phyloP scores from a whole-genome alignment of 2,888 invertebrate species.

The Idaea dimidiata region DNA sequence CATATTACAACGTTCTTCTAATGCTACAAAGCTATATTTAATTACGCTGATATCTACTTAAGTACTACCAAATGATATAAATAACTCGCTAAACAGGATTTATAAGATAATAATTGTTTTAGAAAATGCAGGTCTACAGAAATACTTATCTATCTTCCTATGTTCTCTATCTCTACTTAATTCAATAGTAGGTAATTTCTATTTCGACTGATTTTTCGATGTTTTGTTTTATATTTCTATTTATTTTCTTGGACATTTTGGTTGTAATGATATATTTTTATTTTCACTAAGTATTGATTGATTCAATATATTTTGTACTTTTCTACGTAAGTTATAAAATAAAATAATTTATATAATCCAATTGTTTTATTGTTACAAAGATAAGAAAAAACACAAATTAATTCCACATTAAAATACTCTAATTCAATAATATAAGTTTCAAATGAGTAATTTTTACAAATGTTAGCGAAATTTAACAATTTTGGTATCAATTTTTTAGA shows the following conservation, averaged over 20 bases:
- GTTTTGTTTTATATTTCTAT: not conserved
- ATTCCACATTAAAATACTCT: not conserved
- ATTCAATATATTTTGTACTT: not conserved
- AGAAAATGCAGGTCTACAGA: not conserved
- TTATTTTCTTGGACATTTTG: not conserved
- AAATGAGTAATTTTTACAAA: not conserved
- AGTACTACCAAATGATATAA: too few species aligned
- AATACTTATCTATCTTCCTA: slow-evolving; percentile 7
- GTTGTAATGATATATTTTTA: not conserved
- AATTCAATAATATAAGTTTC: not conserved
- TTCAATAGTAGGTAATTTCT: not conserved
- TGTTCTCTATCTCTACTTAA: not conserved
- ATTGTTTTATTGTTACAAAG: slow-evolving; percentile 7
- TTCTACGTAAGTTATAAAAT: not conserved
- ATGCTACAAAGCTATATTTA: too few species aligned
- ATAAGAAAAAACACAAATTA: not conserved
- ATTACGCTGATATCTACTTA: too few species aligned
- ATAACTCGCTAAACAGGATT: too few species aligned
- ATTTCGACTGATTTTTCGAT: slow-evolving; percentile 1
- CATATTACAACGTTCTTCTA: too few species aligned
- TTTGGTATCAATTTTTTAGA: not conserved
- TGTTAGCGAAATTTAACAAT: not conserved
- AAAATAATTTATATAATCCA: not conserved
- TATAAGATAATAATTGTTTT: too few species aligned
- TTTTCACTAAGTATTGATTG: not conserved